A percentile compares a stretch with the other conserved stretches of the same genome.
Conservation (phyloP, 2,113 vertebrate genomes). For the Protobothrops flavoviridis region DNA sequence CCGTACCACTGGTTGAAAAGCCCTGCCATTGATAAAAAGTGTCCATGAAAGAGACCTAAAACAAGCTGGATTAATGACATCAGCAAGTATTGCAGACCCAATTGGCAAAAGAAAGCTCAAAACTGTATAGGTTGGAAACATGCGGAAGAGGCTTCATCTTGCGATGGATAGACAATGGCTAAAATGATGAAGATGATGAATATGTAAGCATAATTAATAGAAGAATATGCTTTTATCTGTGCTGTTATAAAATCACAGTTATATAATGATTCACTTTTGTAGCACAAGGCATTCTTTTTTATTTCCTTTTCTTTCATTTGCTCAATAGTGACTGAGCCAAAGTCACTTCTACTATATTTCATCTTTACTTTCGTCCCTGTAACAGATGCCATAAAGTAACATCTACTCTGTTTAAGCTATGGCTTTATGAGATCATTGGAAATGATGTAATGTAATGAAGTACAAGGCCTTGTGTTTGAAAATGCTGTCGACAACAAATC, state of each 20-base stretch:
- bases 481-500: not conserved
- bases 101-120: too few relatives aligned
- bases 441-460: constrained; percentile 1
- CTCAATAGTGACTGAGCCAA: not conserved
- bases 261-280: not conserved
- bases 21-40: too few relatives aligned
- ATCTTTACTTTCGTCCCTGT: not conserved
- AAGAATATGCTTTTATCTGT: not conserved
- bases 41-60: too few relatives aligned
- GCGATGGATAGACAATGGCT: too few relatives aligned
- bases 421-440: not conserved
- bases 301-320: not conserved
- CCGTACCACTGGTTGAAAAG: too few relatives aligned
- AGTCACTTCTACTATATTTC: not conserved
- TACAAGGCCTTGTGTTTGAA: not conserved
- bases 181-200: too few relatives aligned
- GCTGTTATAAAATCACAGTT: not conserved
- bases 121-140: too few relatives aligned
- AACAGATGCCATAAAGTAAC: constrained; percentile 1
- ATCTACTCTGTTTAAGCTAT: not conserved
- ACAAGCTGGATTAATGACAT: too few relatives aligned
- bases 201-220: not conserved
- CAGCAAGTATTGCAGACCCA: too few relatives aligned
- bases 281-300: not conserved
- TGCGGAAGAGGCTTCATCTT: too few relatives aligned